phyloP scores from a whole-genome alignment of 92 coral and sea anemone species.

The Heliopora coerulea region DNA sequence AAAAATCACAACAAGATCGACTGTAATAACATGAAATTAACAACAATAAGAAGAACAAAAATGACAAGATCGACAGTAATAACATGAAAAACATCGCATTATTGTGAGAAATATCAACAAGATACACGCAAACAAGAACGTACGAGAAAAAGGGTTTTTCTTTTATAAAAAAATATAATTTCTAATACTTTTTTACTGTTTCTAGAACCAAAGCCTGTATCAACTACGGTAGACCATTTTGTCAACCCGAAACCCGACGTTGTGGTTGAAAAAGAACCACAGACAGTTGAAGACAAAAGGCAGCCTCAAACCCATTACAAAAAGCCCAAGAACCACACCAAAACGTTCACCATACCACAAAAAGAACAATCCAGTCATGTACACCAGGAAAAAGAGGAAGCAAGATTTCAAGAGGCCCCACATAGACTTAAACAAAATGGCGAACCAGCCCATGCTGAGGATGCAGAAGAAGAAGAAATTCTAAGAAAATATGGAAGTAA shows the following conservation, averaged over 20 bases:
- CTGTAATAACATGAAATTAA: conserved; percentile 33
- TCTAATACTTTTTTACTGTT: background rate
- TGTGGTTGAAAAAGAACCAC: background rate
- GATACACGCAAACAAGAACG: no score
- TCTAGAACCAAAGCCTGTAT: conserved; percentile 50
- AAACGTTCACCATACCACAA: conserved; percentile 7
- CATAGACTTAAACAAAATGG: background rate
- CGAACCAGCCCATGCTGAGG: conserved; percentile 3
- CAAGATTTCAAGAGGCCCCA: background rate
- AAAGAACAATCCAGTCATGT: background rate
- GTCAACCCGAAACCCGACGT: background rate
- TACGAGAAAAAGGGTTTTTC: no score
- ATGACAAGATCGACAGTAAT: conserved; percentile 43
- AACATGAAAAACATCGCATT: conserved; percentile 28
- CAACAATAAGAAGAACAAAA: conserved; percentile 43
- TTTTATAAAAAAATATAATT: background rate
- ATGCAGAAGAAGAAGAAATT: conserved; percentile 20
- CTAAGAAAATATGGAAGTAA: conserved; percentile 29
- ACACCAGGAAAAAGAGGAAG: background rate
- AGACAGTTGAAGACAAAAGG: background rate
- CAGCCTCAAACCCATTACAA: background rate
- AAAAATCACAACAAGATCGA: conserved; percentile 32
- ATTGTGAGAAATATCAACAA: background rate
- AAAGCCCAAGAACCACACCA: background rate
- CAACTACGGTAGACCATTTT: conserved; percentile 6